Conservation (phyloP, 2,797 vertebrate species). For the Ctenopoma kingsleyae region DNA sequence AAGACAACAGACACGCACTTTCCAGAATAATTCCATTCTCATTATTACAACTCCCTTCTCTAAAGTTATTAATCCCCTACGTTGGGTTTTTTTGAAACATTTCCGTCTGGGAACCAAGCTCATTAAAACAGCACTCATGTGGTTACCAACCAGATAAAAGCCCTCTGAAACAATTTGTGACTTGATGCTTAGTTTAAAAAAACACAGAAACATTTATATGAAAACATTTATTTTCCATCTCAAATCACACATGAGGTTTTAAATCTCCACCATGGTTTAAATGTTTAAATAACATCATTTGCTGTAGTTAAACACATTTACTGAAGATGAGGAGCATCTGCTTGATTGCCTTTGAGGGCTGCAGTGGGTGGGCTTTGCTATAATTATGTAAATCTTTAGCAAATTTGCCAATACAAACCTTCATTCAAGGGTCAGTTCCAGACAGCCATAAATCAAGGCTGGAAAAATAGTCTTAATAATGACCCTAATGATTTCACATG, state of each 20-base stretch:
- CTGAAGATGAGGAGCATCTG: conserved; percentile 58
- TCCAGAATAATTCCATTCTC: conserved; percentile 56
- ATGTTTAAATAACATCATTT: conserved; percentile 49
- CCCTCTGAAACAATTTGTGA: conserved; percentile 65
- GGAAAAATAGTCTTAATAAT: conserved; percentile 30
- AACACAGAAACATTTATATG: conserved; percentile 51
- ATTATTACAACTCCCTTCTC: conserved; percentile 65
- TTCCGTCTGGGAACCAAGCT: conserved; percentile 73
- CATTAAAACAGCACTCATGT: conserved; percentile 74
- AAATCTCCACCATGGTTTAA: conserved; percentile 39
- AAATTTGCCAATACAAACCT: conserved; percentile 36
- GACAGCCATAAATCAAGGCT: conserved; percentile 21
- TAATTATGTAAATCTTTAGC: conserved; percentile 53
- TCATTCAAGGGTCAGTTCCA: conserved; percentile 16
- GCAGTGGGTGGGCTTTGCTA: conserved; percentile 31
- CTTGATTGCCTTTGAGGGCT: conserved; percentile 39
- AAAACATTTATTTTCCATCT: conserved; percentile 43
- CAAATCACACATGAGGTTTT: conserved; percentile 47
- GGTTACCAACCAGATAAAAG: conserved; percentile 59
- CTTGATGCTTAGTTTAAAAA: conserved; percentile 53
- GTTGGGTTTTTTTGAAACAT: conserved; percentile 64
- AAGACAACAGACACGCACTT: conserved; percentile 20
- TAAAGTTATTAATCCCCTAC: conserved; percentile 74
- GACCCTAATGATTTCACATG: conserved; percentile 27
- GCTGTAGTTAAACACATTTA: conserved; percentile 47